Evolutionary conservation across 2,888 invertebrate species (phyloP).

Genomic region (Drosophila seclusa): DNA sequence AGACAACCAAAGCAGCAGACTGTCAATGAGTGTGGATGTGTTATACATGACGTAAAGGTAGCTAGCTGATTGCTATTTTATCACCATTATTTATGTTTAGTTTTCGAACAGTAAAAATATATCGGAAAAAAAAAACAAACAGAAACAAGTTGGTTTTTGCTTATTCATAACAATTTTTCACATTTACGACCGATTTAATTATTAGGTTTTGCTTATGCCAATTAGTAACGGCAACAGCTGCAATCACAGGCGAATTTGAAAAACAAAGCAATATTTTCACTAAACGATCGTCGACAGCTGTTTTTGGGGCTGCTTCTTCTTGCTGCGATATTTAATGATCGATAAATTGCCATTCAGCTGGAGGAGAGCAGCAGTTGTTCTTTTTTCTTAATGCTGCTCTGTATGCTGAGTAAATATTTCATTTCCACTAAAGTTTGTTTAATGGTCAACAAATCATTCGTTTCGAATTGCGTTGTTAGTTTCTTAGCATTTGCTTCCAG

Average conservation of each 20-base stretch:
- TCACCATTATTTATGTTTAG: conserved; percentile 20
- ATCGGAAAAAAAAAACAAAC: background rate
- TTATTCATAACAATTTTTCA: conserved; percentile 25
- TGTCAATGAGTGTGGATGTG: background rate
- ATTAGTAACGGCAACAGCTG: conserved; percentile 29
- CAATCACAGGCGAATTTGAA: conserved; percentile 23
- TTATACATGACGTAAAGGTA: conserved; percentile 9
- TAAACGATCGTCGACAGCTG: conserved; percentile 12
- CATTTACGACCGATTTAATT: conserved; percentile 27
- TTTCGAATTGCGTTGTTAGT: conserved; percentile 86
- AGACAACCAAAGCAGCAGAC: background rate
- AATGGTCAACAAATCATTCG: conserved; percentile 87
- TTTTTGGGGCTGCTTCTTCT: conserved; percentile 2
- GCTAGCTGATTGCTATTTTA: conserved; percentile 32
- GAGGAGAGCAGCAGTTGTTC: conserved; percentile 60
- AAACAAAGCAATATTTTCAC: conserved; percentile 15
- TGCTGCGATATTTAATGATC: conserved; percentile 39
- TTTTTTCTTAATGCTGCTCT: conserved; percentile 89
- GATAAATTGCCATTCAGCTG: conserved; percentile 32
- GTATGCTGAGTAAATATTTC: conserved; percentile 94
- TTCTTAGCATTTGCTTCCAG: conserved; percentile 86
- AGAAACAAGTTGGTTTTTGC: conserved; percentile 13
- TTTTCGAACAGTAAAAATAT: conserved; percentile 23
- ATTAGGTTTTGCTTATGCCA: background rate
- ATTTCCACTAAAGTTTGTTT: conserved; percentile 89